A percentile compares a stretch with the other conserved stretches of the same genome.
These are phyloP conservation scores for Ophion ellenae DNA, from an alignment of 2,888 invertebrate species.

Conservation along the genomic window DNA sequence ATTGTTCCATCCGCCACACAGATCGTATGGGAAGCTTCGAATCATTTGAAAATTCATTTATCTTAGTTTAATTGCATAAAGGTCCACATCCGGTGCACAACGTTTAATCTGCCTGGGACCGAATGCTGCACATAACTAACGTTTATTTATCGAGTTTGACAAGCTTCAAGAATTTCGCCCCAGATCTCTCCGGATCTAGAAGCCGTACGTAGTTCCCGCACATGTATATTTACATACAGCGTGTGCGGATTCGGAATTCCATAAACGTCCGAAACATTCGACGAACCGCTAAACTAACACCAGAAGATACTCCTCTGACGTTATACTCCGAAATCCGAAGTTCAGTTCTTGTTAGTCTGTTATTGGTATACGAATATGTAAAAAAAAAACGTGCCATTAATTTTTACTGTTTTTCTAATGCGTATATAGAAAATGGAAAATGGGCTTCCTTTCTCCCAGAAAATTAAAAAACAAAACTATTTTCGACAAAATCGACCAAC, in stretches of 20 bases:
- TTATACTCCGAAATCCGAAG: not conserved
- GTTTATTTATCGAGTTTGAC: constrained; percentile 64
- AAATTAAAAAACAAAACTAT: too few species aligned
- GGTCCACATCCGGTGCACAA: not conserved
- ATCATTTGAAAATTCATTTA: not conserved
- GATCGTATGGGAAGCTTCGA: too few species aligned
- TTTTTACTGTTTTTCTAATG: not conserved
- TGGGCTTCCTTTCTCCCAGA: too few species aligned
- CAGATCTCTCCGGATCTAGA: constrained; percentile 47
- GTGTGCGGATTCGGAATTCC: not conserved
- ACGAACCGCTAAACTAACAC: not conserved
- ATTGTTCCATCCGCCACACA: not conserved
- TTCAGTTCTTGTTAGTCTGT: not conserved
- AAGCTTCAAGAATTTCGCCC: constrained; percentile 57
- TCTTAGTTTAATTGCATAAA: not conserved
- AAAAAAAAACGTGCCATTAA: not conserved
- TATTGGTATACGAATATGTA: not conserved
- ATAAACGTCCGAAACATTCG: not conserved
- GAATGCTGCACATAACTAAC: constrained; percentile 37
- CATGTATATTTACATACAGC: not conserved
- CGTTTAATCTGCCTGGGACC: constrained; percentile 28
- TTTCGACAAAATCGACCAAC: too few species aligned
- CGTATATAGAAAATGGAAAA: not conserved
- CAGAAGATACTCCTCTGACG: not conserved
- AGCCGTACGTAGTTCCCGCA: not conserved